Evolutionary conservation across 1,140 invertebrate genomes (phyloP), one percentile per base, ranked within the genome.

Genomic region (Drosophila pectinifera): DNA sequence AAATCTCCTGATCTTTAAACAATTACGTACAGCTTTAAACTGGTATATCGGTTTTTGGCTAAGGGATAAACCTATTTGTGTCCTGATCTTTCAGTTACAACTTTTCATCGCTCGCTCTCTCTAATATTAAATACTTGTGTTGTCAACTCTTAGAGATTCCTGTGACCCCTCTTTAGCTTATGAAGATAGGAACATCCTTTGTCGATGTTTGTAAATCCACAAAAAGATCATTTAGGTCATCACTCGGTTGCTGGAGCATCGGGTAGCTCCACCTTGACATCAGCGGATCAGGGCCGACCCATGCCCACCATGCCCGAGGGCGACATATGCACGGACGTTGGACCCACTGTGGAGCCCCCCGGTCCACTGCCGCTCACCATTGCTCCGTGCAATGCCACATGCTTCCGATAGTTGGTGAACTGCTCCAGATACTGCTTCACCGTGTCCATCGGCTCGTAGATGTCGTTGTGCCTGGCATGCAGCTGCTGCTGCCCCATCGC

Each of bases 381-480:
- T 10, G 67, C 56, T 0, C 63, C 67, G 10, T 70, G 75, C n/a
- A 89, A 41, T 16, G 85, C 69, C 6, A 89, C 80, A 26, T 90
- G 92, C 92, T 98, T 98, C 49, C 97, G 94, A 86, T 97, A 98
- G 55, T 96, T 95, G 75, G 95, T 97, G 92, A 99, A 99, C 90
- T 98, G 97, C 92, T 99, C 98, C 83, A 99, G 94, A 92, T 99
- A 99, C 89, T 99, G 98, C 70, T 97, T 96, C 53, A 99, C 96
- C 0, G 97, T 98, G 92, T 99, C 98, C 73, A 97, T 95, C 0
- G 97, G 96, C 56, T 96, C 95, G 91, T 98, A 98, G 46, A 98
- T 94, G 14, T 98, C 96, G 88, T 97, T 97, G 75, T 93, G 93
- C 16, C 95, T 94, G 1, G 94, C 93, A 57, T 91, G 91, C 34